Conservation (phyloP, 2,797 vertebrate species). For the Acrossocheilus fasciatus region DNA sequence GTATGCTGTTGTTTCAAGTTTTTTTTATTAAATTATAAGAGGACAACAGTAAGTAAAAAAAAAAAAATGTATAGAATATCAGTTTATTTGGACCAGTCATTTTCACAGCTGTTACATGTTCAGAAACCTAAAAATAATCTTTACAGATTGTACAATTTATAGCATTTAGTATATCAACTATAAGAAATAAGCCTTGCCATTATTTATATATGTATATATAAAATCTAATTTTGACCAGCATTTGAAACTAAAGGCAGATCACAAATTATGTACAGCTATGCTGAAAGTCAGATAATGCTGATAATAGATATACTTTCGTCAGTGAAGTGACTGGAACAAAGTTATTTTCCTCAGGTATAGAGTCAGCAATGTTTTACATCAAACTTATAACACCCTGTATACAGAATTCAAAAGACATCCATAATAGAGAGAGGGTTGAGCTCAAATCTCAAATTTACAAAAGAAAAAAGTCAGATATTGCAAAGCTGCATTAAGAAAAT, state of each 20-base stretch:
- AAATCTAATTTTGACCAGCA: constrained; percentile 22
- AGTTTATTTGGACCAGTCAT: constrained; percentile 79
- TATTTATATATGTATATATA: constrained; percentile 10
- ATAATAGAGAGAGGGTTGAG: not conserved
- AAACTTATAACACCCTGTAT: constrained; percentile 5
- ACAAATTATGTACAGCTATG: constrained; percentile 28
- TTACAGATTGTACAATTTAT: constrained; percentile 88
- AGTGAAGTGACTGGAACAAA: constrained; percentile 34
- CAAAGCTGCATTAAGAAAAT: not conserved
- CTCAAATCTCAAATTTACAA: not conserved
- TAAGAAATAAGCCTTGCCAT: constrained; percentile 85
- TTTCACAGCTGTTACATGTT: constrained; percentile 86
- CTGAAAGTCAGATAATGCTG: not conserved
- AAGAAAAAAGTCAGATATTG: not conserved
- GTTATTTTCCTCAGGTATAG: not conserved
- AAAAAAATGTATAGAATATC: not conserved
- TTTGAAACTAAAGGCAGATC: constrained; percentile 20
- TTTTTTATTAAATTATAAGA: constrained; percentile 18
- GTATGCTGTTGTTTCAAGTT: not conserved
- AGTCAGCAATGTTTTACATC: not conserved
- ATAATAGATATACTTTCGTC: constrained; percentile 18
- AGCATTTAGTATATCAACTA: constrained; percentile 72
- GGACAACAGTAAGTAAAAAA: not conserved
- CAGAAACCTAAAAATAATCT: constrained; percentile 82
- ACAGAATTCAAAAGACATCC: constrained; percentile 13